A percentile compares a stretch with the other conserved stretches of the same genome.
Conservation (phyloP, 2,797 vertebrate species). For the Macropus fuliginosus region DNA sequence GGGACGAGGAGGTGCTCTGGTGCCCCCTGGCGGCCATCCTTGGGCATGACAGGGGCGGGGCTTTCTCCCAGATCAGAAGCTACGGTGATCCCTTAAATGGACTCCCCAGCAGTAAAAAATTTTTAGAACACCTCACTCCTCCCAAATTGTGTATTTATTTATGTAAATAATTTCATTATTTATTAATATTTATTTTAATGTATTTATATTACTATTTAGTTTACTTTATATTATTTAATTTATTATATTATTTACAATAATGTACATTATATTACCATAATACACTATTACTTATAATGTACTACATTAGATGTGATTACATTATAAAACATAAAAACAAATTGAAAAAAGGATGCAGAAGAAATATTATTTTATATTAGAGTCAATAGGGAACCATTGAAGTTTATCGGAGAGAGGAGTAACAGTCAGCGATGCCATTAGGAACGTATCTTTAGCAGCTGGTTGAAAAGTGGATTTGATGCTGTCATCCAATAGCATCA, state of each 20-base stretch:
- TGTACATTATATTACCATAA: not conserved
- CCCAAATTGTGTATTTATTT: not conserved
- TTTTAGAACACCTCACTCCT: not conserved
- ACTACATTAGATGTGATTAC: not conserved
- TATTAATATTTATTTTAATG: too few species aligned
- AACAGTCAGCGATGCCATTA: not conserved
- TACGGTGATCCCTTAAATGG: not conserved
- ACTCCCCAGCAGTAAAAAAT: not conserved
- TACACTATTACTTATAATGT: not conserved
- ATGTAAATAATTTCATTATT: not conserved
- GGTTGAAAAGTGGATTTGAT: not conserved
- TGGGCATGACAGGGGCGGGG: not conserved
- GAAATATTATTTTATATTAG: not conserved
- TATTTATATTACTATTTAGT: too few species aligned
- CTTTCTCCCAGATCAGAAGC: not conserved
- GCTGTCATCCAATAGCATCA: too few species aligned
- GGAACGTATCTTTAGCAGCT: not conserved
- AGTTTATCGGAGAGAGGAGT: not conserved
- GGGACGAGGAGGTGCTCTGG: not conserved
- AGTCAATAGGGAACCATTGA: not conserved
- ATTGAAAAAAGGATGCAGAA: not conserved
- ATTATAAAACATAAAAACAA: not conserved
- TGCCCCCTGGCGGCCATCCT: not conserved
- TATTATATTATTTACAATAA: not conserved
- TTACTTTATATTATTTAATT: too few species aligned